Evolutionary conservation across 2,888 invertebrate species (phyloP).

Genomic region (Mechanitis mazaeus): DNA sequence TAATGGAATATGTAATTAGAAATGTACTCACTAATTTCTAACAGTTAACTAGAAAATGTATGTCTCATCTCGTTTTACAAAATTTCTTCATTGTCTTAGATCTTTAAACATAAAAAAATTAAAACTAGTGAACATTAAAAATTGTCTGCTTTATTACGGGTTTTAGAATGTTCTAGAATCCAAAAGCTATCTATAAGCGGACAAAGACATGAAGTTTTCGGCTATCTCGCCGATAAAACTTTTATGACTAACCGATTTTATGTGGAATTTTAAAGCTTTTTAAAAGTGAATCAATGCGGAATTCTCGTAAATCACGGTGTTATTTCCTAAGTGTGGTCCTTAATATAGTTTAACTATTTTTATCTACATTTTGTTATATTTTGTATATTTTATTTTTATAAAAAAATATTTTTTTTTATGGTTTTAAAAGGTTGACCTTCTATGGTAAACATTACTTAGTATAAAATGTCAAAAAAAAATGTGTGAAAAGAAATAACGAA

Average conservation of each 20-base stretch:
- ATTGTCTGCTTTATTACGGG: background rate
- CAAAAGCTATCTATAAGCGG: constrained; percentile 1
- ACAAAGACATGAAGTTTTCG: constrained; percentile 7
- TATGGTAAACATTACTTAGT: too few relatives aligned
- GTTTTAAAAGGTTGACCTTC: too few relatives aligned
- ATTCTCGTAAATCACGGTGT: constrained; percentile 5
- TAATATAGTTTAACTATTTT: background rate
- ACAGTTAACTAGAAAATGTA: too few relatives aligned
- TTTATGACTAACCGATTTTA: constrained; percentile 20
- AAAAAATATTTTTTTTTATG: too few relatives aligned
- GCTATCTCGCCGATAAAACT: constrained; percentile 18
- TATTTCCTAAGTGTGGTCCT: background rate
- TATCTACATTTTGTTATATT: background rate
- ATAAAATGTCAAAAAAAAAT: too few relatives aligned
- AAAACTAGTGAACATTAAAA: background rate
- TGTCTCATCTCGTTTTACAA: too few relatives aligned
- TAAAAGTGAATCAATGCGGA: constrained; percentile 16
- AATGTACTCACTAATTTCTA: too few relatives aligned
- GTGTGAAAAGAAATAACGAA: too few relatives aligned
- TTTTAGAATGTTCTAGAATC: constrained; percentile 1
- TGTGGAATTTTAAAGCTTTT: constrained; percentile 12
- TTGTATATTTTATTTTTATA: too few relatives aligned
- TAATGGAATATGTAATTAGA: too few relatives aligned
- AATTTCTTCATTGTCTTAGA: too few relatives aligned
- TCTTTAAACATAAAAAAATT: too few relatives aligned